phyloP scores from a whole-genome alignment of 2,113 vertebrate genomes.

The Ammodytes marinus region DNA sequence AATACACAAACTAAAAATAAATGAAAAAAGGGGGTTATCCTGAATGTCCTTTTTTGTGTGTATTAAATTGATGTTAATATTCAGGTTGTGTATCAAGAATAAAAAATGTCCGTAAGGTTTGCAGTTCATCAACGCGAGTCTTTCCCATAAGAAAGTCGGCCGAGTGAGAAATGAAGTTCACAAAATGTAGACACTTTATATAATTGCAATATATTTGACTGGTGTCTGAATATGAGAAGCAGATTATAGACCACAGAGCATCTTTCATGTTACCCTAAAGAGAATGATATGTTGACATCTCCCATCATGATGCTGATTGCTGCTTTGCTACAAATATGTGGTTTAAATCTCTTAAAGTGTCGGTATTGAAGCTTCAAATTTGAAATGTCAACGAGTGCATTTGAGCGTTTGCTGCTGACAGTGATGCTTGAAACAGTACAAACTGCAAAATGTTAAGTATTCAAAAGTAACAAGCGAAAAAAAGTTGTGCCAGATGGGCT shows the following conservation, averaged over 20 bases:
- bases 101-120: neutral
- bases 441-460: neutral
- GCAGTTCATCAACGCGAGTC: neutral
- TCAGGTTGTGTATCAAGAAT: neutral
- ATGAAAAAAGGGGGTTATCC: too few relatives aligned
- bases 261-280: neutral
- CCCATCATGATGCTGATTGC: neutral
- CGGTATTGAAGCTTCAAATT: conserved; percentile 37
- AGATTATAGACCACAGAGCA: neutral
- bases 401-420: neutral
- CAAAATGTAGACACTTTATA: neutral
- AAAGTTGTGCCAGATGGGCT: neutral
- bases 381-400: conserved; percentile 40
- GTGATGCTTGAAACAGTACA: neutral
- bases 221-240: neutral
- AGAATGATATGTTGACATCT: neutral
- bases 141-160: neutral
- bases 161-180: neutral
- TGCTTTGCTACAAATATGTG: neutral
- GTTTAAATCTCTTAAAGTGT: neutral
- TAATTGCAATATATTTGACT: neutral
- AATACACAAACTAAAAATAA: too few relatives aligned
- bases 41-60: too few relatives aligned
- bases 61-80: neutral
- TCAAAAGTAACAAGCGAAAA: neutral